phyloP scores from a whole-genome alignment of 2,797 vertebrate genomes.

The Apodemus agrarius region DNA sequence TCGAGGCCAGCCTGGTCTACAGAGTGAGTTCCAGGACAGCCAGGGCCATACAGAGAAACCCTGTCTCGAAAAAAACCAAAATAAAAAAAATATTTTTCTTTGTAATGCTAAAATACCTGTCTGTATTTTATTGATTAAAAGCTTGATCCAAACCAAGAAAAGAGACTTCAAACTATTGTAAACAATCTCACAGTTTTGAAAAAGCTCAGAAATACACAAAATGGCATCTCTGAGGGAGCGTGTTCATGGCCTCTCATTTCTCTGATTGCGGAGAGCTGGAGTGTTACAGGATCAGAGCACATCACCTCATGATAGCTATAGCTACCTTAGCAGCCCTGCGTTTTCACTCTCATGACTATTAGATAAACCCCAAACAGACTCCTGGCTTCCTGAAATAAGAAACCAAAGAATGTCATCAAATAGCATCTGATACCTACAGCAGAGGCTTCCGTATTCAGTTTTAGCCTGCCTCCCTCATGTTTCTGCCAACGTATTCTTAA shows the following conservation, averaged over 20 bases:
- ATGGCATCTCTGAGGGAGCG: background rate
- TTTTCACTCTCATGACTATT: background rate
- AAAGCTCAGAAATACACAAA: background rate
- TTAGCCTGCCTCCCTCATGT: background rate
- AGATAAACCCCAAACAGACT: background rate
- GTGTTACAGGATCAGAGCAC: background rate
- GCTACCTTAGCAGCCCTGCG: background rate
- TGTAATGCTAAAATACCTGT: background rate
- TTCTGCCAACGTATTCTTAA: background rate
- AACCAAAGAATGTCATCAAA: background rate
- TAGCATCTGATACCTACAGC: background rate
- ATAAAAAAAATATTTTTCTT: background rate
- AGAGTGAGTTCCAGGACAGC: no score
- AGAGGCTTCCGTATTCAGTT: background rate
- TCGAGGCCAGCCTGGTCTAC: no score
- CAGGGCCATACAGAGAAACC: no score
- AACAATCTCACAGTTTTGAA: background rate
- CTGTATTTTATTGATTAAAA: background rate
- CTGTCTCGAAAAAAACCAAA: no score
- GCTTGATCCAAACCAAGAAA: background rate
- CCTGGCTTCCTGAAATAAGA: background rate
- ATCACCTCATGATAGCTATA: background rate
- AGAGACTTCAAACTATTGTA: background rate
- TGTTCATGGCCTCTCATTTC: background rate
- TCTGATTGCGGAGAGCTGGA: background rate